Conservation (phyloP, 2,113 vertebrate genomes). For the Ifrita kowaldi region DNA sequence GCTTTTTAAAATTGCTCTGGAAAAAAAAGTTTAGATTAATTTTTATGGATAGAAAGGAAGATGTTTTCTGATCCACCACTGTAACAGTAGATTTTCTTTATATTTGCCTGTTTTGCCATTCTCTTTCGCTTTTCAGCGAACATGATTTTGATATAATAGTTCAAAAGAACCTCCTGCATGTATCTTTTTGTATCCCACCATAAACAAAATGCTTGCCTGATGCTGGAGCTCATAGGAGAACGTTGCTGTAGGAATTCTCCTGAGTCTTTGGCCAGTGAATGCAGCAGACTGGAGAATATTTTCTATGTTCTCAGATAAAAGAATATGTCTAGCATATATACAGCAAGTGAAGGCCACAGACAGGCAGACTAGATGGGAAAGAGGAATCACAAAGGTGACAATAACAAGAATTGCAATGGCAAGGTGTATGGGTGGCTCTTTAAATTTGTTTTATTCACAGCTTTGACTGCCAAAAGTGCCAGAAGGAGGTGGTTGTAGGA, state of each 20-base stretch:
- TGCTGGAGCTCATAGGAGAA: background rate
- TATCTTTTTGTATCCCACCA: background rate
- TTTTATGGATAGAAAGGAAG: background rate
- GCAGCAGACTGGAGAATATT: background rate
- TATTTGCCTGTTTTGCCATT: background rate
- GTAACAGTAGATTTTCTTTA: background rate
- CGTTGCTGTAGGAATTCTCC: background rate
- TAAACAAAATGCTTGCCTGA: background rate
- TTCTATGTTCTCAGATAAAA: background rate
- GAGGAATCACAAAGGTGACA: background rate
- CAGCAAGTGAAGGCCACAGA: background rate
- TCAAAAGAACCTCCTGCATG: background rate
- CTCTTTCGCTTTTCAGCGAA: background rate
- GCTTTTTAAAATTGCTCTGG: background rate
- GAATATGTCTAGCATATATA: background rate
- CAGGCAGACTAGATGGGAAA: background rate
- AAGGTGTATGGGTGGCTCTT: background rate
- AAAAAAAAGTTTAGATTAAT: background rate
- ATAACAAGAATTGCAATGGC: background rate
- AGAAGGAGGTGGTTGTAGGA: background rate
- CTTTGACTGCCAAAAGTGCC: background rate
- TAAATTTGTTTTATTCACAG: background rate
- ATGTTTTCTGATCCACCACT: background rate
- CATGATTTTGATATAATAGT: background rate
- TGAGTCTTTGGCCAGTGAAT: background rate